Conservation (phyloP, 2,113 vertebrate genomes). For the Engystomops pustulosus region DNA sequence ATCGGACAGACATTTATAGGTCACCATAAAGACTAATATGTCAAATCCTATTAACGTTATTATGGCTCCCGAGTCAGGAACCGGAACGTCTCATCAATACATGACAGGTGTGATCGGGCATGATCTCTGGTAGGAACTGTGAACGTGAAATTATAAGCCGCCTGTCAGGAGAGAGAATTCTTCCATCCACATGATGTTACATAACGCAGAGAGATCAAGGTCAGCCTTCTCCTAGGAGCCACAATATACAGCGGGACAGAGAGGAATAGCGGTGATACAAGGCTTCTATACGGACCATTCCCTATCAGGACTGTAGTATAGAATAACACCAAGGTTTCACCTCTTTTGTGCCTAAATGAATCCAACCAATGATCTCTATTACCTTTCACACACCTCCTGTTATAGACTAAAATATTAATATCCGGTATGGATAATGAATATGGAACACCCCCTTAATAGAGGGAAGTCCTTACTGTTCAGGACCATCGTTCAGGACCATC, state of each 20-base stretch:
- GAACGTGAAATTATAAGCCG: background rate
- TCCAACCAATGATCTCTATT: too few species aligned
- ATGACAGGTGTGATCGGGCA: background rate
- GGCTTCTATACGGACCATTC: background rate
- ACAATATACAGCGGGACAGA: background rate
- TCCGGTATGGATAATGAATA: too few species aligned
- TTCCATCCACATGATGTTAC: background rate
- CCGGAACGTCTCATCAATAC: background rate
- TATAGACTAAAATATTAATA: too few species aligned
- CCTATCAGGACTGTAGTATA: background rate
- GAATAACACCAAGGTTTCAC: too few species aligned
- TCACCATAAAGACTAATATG: background rate
- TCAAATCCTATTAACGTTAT: background rate
- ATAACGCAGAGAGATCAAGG: background rate
- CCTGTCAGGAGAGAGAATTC: background rate
- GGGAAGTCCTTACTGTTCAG: too few species aligned
- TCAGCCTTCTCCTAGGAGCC: background rate
- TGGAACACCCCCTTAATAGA: too few species aligned
- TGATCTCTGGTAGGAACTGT: background rate
- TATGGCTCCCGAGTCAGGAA: background rate
- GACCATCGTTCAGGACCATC: too few species aligned
- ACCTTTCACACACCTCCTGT: too few species aligned
- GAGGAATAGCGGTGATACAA: background rate
- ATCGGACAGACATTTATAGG: background rate
- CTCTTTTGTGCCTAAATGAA: too few species aligned